phyloP scores from a whole-genome alignment of 2,888 invertebrate genomes.

The Lepidocyrtinus sp. region DNA sequence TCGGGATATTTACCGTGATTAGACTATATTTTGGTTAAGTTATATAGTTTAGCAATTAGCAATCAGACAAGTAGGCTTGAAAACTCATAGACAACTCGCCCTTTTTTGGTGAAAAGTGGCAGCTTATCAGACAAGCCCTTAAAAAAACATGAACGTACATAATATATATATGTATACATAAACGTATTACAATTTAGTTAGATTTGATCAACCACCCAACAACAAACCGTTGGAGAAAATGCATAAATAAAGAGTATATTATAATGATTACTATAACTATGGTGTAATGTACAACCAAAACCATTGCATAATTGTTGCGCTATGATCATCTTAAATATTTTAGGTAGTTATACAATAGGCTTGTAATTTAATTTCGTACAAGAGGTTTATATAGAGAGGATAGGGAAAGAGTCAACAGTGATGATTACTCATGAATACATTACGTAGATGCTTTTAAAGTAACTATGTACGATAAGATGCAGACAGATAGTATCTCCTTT shows the following conservation, averaged over 20 bases:
- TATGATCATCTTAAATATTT: conserved; percentile 14
- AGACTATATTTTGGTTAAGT: background rate
- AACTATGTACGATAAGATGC: too few relatives aligned
- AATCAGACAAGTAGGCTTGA: too few relatives aligned
- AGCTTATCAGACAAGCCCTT: background rate
- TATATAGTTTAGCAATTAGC: background rate
- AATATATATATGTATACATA: background rate
- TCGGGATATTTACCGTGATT: background rate
- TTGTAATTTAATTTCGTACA: conserved; percentile 15
- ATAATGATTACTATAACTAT: too few relatives aligned
- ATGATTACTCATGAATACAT: background rate
- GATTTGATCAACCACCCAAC: background rate
- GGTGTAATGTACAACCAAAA: conserved; percentile 9
- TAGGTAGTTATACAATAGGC: background rate
- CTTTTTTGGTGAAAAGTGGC: background rate
- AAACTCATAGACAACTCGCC: too few relatives aligned
- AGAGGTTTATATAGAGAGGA: background rate
- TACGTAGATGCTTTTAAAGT: conserved; percentile 3
- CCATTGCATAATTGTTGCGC: too few relatives aligned
- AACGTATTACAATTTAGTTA: background rate
- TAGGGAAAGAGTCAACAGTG: conserved; percentile 3
- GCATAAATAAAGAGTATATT: conserved; percentile 1
- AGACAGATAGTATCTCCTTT: background rate
- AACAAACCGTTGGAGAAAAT: conserved; percentile 3
- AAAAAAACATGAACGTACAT: background rate